These are phyloP conservation scores for Otolemur crassicaudatus DNA, from an alignment of 2,797 vertebrate species.

Conservation along the genomic window DNA sequence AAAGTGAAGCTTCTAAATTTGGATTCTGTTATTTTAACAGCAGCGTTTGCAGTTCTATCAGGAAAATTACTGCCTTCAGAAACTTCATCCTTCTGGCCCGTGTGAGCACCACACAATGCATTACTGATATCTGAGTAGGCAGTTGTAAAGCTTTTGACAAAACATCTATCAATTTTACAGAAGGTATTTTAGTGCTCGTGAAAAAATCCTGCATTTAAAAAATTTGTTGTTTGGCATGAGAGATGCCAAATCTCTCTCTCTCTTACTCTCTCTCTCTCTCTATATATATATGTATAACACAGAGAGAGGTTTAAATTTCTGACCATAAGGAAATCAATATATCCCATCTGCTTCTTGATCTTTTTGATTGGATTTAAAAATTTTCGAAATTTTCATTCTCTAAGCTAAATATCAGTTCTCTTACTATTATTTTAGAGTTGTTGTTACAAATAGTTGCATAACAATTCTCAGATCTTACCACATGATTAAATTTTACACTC, in stretches of 20 bases:
- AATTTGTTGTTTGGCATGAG: background rate
- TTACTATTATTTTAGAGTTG: background rate
- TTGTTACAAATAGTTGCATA: background rate
- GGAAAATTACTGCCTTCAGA: constrained; percentile 39
- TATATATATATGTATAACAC: background rate
- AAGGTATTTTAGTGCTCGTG: background rate
- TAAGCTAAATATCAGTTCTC: background rate
- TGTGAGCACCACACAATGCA: background rate
- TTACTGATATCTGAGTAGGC: background rate
- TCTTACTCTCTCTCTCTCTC: no score
- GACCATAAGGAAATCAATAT: background rate
- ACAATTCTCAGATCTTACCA: background rate
- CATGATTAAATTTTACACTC: background rate
- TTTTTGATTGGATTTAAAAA: background rate
- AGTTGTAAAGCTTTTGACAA: background rate
- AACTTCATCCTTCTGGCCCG: background rate
- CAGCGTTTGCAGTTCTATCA: background rate
- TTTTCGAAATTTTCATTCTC: background rate
- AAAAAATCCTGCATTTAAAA: background rate
- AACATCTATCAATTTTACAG: background rate
- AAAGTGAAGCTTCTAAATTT: constrained; percentile 29
- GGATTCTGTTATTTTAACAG: background rate
- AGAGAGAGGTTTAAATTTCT: background rate
- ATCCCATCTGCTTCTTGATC: background rate
- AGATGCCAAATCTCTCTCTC: background rate